Percentiles rank a stretch among this genome's conserved stretches.
Evolutionary conservation across 35 echinoderm and acorn worm species (phyloP).

Genomic region (Heliocidaris tuberculata): DNA sequence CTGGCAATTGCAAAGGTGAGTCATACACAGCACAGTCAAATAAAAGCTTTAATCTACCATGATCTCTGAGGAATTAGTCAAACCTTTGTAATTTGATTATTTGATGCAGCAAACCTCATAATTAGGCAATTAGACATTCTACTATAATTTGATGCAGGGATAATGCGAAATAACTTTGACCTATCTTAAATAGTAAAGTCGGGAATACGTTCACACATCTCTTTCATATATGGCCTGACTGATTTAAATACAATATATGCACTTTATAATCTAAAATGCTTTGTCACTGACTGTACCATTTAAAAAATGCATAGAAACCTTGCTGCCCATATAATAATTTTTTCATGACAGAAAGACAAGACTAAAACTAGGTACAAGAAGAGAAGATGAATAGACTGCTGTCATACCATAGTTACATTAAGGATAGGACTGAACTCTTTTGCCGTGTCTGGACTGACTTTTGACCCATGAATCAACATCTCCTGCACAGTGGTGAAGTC

Average conservation of each 20-base stretch:
- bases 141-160: neutral
- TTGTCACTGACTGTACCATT: neutral
- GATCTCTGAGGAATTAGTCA: neutral
- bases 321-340: neutral
- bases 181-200: neutral
- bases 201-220: neutral
- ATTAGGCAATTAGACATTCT: neutral
- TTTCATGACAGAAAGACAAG: neutral
- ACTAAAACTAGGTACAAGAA: neutral
- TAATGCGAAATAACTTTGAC: neutral
- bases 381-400: neutral
- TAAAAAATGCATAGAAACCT: neutral
- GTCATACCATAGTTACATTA: constrained; percentile 98
- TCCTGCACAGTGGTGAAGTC: constrained; percentile 98
- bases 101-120: neutral
- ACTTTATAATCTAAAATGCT: neutral
- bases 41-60: neutral
- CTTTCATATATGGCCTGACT: neutral
- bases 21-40: neutral
- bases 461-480: constrained; percentile 91
- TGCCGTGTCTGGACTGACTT: constrained; percentile 85
- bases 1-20: neutral
- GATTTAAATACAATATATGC: neutral
- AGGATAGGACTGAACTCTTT: constrained; percentile 91
- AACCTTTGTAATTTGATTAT: neutral